Conservation (phyloP, 1,140 invertebrate genomes). For the Pinna nobilis region DNA sequence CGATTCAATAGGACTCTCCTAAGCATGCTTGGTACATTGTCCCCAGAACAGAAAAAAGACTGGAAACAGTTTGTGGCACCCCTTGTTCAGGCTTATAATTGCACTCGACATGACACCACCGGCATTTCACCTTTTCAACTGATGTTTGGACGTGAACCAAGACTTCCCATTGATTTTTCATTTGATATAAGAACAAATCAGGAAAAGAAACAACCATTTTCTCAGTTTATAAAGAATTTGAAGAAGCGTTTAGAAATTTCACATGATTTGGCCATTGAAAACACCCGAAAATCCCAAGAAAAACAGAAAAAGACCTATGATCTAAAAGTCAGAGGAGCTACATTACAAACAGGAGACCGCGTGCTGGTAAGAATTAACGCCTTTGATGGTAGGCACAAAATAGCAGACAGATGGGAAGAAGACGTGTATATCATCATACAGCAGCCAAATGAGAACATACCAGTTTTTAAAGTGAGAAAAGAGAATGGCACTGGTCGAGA, state of each 20-base stretch:
- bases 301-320: constrained; percentile 15
- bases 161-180: constrained; percentile 27
- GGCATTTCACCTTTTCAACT: constrained; percentile 26
- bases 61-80: constrained; percentile 29
- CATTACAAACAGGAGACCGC: background rate
- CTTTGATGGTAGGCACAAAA: constrained; percentile 14
- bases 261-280: constrained; percentile 1
- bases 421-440: background rate
- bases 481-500: constrained; percentile 10
- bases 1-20: constrained; percentile 61
- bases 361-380: constrained; percentile 7
- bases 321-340: background rate
- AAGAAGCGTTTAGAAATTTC: background rate
- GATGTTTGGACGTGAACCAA: constrained; percentile 34
- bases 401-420: constrained; percentile 12
- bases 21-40: constrained; percentile 25
- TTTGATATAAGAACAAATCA: no score
- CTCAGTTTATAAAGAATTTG: constrained; percentile 7
- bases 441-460: constrained; percentile 12
- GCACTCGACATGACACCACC: constrained; percentile 26
- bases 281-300: background rate
- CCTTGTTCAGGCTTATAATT: constrained; percentile 35
- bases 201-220: background rate
- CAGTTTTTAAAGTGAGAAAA: constrained; percentile 8
- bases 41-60: constrained; percentile 7